A percentile compares a stretch with the other conserved stretches of the same genome.
phyloP scores from a whole-genome alignment of 2,797 vertebrate genomes.

The Poeciliopsis presidionis region DNA sequence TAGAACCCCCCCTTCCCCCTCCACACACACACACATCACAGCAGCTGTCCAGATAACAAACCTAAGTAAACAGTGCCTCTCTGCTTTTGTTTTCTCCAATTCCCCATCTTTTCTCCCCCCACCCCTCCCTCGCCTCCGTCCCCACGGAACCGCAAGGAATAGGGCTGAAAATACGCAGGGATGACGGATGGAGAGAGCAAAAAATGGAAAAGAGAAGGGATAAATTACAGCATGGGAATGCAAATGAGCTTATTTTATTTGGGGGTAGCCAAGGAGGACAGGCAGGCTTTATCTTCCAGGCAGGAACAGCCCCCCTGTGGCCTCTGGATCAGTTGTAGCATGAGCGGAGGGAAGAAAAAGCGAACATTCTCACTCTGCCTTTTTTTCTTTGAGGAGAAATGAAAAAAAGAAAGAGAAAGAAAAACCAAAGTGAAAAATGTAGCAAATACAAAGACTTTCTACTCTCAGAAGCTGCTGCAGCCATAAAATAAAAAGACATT shows the following conservation, averaged over 20 bases:
- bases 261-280: constrained; percentile 55
- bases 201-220: constrained; percentile 34
- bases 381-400: constrained; percentile 53
- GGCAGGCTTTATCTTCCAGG: constrained; percentile 62
- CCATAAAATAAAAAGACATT: constrained; percentile 64
- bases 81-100: constrained; percentile 68
- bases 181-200: constrained; percentile 59
- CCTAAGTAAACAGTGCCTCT: constrained; percentile 71
- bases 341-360: constrained; percentile 52
- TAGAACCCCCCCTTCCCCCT: constrained; percentile 16
- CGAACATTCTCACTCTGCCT: constrained; percentile 43
- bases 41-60: constrained; percentile 65
- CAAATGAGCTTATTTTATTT: constrained; percentile 68
- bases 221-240: constrained; percentile 72
- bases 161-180: constrained; percentile 56
- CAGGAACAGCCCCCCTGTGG: constrained; percentile 63
- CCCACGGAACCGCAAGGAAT: constrained; percentile 51
- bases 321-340: constrained; percentile 63
- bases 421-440: constrained; percentile 32
- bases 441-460: constrained; percentile 51
- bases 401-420: constrained; percentile 6
- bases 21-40: constrained; percentile 14
- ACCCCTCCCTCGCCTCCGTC: constrained; percentile 58
- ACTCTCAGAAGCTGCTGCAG: constrained; percentile 47
- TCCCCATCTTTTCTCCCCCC: constrained; percentile 50